Evolutionary conservation across 1,140 invertebrate species (phyloP).

Genomic region (Lepidurus couesii): DNA sequence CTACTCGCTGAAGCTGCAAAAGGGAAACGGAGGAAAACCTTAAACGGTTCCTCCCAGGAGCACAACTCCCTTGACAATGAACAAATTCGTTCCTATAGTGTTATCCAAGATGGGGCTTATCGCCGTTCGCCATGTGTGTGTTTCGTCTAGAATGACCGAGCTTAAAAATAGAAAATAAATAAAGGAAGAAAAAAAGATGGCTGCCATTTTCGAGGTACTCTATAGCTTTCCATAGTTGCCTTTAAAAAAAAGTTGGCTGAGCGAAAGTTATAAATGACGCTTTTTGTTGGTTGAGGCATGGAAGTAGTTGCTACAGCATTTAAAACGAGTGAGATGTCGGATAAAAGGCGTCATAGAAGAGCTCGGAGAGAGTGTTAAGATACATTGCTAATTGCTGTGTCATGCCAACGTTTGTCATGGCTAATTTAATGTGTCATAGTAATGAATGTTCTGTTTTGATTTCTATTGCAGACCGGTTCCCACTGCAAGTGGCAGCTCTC

Average conservation of each 20-base stretch:
- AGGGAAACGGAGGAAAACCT: neutral
- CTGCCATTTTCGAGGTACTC: neutral
- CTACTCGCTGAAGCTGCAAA: neutral
- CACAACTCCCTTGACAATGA: neutral
- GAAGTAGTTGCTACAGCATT: neutral
- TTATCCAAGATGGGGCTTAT: neutral
- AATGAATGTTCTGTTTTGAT: constrained; percentile 6
- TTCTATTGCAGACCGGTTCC: constrained; percentile 13
- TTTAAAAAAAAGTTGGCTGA: neutral
- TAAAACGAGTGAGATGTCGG: neutral
- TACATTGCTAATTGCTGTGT: constrained; percentile 13
- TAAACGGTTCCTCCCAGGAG: constrained; percentile 6
- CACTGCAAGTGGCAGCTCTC: neutral
- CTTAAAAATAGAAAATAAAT: neutral
- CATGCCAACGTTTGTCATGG: constrained; percentile 4
- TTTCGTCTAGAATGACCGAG: neutral
- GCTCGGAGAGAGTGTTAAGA: neutral
- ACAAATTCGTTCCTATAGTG: constrained; percentile 15
- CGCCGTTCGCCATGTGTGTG: constrained; percentile 7
- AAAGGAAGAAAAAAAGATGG: neutral
- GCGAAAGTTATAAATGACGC: neutral
- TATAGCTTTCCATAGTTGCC: neutral
- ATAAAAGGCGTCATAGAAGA: neutral
- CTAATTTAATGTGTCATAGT: neutral
- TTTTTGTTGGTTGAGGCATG: neutral